These are phyloP conservation scores for Leptinotarsa peninsularis DNA, from an alignment of 2,888 invertebrate species.

Conservation along the genomic window DNA sequence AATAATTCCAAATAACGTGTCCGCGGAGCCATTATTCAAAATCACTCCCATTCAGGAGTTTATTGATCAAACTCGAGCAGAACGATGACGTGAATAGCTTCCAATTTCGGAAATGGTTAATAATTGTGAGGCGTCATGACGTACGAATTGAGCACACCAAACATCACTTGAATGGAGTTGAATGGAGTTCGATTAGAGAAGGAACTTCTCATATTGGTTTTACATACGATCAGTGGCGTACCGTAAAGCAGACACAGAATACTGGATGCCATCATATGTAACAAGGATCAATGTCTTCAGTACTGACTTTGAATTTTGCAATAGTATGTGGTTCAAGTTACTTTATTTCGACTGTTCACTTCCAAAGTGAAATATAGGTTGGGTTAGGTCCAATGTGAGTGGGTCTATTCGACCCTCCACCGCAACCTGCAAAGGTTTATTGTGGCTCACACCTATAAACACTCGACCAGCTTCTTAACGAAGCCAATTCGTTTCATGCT, in stretches of 20 bases:
- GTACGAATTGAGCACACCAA: conserved; percentile 2
- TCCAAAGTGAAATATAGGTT: too few relatives aligned
- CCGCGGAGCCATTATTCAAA: background rate
- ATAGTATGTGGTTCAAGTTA: too few relatives aligned
- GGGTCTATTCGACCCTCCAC: too few relatives aligned
- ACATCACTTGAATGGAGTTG: background rate
- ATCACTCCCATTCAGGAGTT: conserved; percentile 28
- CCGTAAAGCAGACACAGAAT: background rate
- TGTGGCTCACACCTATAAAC: too few relatives aligned
- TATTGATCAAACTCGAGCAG: conserved; percentile 44
- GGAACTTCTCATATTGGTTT: background rate
- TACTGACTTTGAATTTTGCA: too few relatives aligned
- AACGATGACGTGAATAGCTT: conserved; percentile 24
- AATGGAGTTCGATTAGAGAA: background rate
- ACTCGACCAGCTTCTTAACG: too few relatives aligned
- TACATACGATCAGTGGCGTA: background rate
- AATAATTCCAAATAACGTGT: conserved; percentile 16
- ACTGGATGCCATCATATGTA: background rate
- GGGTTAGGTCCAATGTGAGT: too few relatives aligned
- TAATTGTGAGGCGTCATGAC: conserved; percentile 16
- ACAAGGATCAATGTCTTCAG: too few relatives aligned
- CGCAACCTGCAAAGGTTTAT: too few relatives aligned
- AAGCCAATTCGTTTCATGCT: too few relatives aligned
- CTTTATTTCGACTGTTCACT: too few relatives aligned
- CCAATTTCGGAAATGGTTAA: conserved; percentile 1